Conservation (phyloP, 1,140 invertebrate species). For the Lasioglossum baleicum region DNA sequence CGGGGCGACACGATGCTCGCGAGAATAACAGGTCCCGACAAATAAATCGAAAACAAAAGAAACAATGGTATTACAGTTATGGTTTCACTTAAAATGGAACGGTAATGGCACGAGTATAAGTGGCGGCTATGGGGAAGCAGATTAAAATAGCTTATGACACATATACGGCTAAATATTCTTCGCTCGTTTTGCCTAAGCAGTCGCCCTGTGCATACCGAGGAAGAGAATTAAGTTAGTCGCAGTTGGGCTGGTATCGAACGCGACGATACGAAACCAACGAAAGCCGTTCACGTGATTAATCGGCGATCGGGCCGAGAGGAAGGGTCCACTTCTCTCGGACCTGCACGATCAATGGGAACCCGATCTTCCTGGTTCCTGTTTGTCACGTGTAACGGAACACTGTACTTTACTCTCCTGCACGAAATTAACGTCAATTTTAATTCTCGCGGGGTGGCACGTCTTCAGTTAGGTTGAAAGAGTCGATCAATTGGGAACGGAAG, state of each 20-base stretch:
- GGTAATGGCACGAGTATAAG: neutral
- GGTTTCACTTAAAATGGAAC: neutral
- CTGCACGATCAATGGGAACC: slow-evolving; percentile 24
- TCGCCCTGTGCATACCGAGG: slow-evolving; percentile 20
- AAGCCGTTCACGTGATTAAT: slow-evolving; percentile 32
- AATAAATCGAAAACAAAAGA: neutral
- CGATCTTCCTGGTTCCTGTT: slow-evolving; percentile 37
- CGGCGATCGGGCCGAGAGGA: slow-evolving; percentile 14
- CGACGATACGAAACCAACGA: slow-evolving; percentile 1
- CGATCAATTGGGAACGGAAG: neutral
- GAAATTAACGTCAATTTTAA: neutral
- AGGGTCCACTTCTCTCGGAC: slow-evolving; percentile 31
- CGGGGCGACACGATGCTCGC: neutral
- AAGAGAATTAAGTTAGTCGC: neutral
- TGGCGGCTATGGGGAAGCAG: slow-evolving; percentile 19
- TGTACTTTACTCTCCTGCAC: neutral
- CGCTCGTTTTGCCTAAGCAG: slow-evolving; percentile 25
- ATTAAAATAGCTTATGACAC: slow-evolving; percentile 48
- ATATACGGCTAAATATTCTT: slow-evolving; percentile 44
- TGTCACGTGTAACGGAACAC: slow-evolving; percentile 11
- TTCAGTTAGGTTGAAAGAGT: neutral
- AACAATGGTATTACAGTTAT: neutral
- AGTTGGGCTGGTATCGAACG: slow-evolving; percentile 9
- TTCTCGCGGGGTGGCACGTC: too few species aligned
- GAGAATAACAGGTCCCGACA: neutral